Conservation (phyloP, 2,888 invertebrate species). For the Noctua comes region DNA sequence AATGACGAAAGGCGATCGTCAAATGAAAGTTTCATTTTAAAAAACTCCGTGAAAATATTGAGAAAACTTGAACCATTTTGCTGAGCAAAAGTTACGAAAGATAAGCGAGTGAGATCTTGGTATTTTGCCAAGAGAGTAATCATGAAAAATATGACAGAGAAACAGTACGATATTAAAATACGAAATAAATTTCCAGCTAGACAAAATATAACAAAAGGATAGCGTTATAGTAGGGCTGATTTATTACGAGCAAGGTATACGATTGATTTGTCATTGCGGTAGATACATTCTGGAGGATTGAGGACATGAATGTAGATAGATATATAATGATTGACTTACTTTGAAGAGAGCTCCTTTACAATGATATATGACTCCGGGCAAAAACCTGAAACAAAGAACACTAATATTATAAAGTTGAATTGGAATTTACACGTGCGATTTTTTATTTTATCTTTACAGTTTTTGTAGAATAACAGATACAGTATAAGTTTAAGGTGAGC, state of each 20-base stretch:
- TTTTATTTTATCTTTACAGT: conserved; percentile 25
- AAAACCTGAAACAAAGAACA: conserved; percentile 83
- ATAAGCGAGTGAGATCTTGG: conserved; percentile 86
- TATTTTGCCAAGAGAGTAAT: conserved; percentile 87
- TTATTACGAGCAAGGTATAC: conserved; percentile 59
- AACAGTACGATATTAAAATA: conserved; percentile 84
- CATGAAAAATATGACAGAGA: conserved; percentile 86
- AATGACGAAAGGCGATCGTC: conserved; percentile 30
- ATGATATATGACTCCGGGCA: conserved; percentile 88
- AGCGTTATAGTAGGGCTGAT: conserved; percentile 53
- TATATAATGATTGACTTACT: conserved; percentile 77
- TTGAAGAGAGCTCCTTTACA: conserved; percentile 84
- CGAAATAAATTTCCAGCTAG: conserved; percentile 79
- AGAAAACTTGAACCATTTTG: conserved; percentile 73
- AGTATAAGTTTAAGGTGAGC: conserved; percentile 26
- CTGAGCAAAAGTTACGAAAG: conserved; percentile 83
- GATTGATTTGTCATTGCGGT: conserved; percentile 66
- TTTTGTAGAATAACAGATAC: conserved; percentile 2
- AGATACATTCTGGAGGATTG: conserved; percentile 11
- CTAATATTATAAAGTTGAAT: conserved; percentile 48
- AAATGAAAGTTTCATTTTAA: conserved; percentile 50
- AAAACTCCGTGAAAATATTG: conserved; percentile 67
- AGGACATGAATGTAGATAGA: background rate
- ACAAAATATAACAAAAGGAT: conserved; percentile 71
- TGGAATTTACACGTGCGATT: conserved; percentile 13